Base-by-base conservation (phyloP, 1,140 invertebrate genomes). In the Magallana gigas region DNA sequence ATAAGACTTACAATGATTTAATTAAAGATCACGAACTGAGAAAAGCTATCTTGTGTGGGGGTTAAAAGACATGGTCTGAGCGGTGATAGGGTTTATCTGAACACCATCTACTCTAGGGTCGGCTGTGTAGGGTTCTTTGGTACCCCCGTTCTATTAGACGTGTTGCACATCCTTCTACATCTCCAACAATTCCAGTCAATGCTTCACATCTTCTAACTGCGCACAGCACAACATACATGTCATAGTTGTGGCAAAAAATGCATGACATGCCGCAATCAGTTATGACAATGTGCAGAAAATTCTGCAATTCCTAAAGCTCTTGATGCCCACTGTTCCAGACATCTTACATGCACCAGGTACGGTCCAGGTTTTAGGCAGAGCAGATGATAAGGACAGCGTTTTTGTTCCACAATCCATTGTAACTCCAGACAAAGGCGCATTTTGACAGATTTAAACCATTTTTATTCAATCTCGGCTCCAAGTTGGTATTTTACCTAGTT, bases 231-330 rank as follows among this genome's bases (percentile, higher is more conserved):
- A 71, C 68, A 71, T 71, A 8, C 18, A 71, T 36, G 18, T 71
- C 68, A 71, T 71, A 29, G 8, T 71, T 71, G 68, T 71, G 68
- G 68, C 18, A 71, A 71, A 71, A 48, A 71, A 71, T 71, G 68
- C 68, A 71, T 23, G 23, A 71, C 68, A 71, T 71, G n/a, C 18
- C 29, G 18, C 68, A 71, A 62, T 71, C 36, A 71, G 68, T 71
- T 71, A 12, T 71, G 68, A 71, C 68, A 71, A 71, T 71, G 68
- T 71, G 18, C 68, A 71, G 23, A 18, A 18, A 71, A 71, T 23
- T 71, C 68, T 29, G 7, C 18, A 29, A 71, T 71, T 71, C 68
- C 18, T 71, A 23, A 29, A 71, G 11, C 18, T 23, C 68, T 29
- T 71, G 23, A 71, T 71, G 23, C 68, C 68, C 36, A 29, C 68